phyloP scores from a whole-genome alignment of 2,888 invertebrate genomes.

The Gastrophysa polygoni region DNA sequence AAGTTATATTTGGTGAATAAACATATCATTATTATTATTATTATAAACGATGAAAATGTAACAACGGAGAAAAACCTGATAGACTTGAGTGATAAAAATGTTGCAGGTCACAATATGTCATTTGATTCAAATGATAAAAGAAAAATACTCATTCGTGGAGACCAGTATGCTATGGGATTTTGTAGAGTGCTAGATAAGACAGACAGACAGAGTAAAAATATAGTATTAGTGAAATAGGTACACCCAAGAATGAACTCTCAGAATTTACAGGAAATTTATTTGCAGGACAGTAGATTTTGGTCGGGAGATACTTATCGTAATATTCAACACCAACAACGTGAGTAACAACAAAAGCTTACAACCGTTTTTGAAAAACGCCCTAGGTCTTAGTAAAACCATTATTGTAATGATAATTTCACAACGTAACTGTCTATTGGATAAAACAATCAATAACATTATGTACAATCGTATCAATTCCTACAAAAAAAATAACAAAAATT shows the following conservation, averaged over 20 bases:
- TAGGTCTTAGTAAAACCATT: neutral
- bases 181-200: neutral
- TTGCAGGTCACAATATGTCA: too few species aligned
- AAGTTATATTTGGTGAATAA: too few species aligned
- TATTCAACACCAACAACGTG: neutral
- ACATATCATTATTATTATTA: too few species aligned
- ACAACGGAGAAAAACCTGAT: too few species aligned
- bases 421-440: neutral
- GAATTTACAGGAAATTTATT: neutral
- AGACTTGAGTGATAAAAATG: too few species aligned
- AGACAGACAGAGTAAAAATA: neutral
- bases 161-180: too few species aligned
- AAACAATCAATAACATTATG: slow-evolving; percentile 2
- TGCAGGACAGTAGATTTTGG: neutral
- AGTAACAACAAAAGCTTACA: neutral
- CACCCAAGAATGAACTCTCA: neutral
- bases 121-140: too few species aligned
- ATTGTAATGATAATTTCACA: slow-evolving; percentile 1
- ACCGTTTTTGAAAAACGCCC: neutral
- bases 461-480: neutral
- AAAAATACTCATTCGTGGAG: too few species aligned
- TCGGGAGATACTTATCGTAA: neutral
- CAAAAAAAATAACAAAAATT: slow-evolving; percentile 2
- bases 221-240: neutral
- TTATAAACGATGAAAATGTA: too few species aligned